Conservation (phyloP, 2,113 vertebrate genomes). For the Elgaria multicarinata region DNA sequence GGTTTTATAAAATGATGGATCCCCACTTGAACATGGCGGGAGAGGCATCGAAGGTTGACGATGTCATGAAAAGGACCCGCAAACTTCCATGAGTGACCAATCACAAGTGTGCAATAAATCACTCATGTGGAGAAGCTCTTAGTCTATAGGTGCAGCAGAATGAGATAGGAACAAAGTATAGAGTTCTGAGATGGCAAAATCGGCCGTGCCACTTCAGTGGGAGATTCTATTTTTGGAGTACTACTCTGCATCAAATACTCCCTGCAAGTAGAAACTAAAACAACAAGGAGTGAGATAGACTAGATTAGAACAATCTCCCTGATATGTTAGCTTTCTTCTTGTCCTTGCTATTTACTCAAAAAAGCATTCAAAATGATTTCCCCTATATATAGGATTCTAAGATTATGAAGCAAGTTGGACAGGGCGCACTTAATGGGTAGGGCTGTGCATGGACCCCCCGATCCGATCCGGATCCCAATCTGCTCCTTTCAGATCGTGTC, state of each 20-base stretch:
- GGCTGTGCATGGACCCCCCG: no score
- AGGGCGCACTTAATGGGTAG: background rate
- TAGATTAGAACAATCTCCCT: background rate
- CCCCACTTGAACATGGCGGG: no score
- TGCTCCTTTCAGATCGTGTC: no score
- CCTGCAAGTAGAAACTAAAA: background rate
- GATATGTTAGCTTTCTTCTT: background rate
- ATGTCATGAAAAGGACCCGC: no score
- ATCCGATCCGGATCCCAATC: no score
- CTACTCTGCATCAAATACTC: background rate
- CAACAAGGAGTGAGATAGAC: background rate
- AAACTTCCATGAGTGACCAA: no score
- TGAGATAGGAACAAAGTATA: background rate
- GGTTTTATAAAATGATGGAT: no score
- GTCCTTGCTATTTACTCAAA: background rate
- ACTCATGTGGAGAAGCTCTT: no score
- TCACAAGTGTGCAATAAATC: no score
- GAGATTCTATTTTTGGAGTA: background rate
- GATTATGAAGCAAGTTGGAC: background rate
- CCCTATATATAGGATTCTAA: no score
- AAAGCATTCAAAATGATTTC: background rate
- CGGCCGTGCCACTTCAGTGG: background rate
- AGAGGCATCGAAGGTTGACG: no score
- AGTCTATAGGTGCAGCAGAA: background rate
- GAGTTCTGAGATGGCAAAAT: background rate